Evolutionary conservation across 2,113 vertebrate species (phyloP).

Genomic region (Benitochromis conjunctus): DNA sequence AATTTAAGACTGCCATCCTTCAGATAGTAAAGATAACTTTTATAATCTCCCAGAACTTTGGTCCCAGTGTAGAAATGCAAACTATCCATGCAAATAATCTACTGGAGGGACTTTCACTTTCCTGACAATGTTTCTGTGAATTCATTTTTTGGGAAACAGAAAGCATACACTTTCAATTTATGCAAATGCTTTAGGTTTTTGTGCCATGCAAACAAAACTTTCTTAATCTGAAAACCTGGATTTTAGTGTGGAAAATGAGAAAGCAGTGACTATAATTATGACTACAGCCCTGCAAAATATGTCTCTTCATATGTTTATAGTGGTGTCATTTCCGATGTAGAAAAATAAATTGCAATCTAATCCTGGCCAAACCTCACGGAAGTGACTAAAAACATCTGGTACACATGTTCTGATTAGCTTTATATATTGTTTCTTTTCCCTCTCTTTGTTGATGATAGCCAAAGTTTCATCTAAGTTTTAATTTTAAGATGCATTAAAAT

Average conservation of each 20-base stretch:
- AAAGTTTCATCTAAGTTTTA: neutral
- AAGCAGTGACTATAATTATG: neutral
- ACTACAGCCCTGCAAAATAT: neutral
- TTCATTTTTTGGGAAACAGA: neutral
- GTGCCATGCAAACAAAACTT: neutral
- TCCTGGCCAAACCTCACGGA: neutral
- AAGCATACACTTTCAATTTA: rapidly evolving
- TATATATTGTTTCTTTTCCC: neutral
- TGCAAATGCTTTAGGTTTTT: neutral
- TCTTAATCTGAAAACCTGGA: neutral
- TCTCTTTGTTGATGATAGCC: neutral
- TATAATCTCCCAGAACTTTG: neutral
- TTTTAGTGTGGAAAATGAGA: neutral
- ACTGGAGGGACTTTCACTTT: neutral
- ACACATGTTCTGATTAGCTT: neutral
- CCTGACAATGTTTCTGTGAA: neutral
- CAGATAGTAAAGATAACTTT: neutral
- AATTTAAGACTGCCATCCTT: neutral
- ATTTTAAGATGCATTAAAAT: neutral
- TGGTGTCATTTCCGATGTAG: neutral
- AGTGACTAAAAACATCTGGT: neutral
- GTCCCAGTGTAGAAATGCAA: neutral
- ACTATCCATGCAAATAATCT: neutral
- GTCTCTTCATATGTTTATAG: neutral
- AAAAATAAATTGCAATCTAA: neutral